A percentile compares a stretch with the other conserved stretches of the same genome.
Conservation (phyloP, 2,797 vertebrate genomes). For the Glossophaga mutica region DNA sequence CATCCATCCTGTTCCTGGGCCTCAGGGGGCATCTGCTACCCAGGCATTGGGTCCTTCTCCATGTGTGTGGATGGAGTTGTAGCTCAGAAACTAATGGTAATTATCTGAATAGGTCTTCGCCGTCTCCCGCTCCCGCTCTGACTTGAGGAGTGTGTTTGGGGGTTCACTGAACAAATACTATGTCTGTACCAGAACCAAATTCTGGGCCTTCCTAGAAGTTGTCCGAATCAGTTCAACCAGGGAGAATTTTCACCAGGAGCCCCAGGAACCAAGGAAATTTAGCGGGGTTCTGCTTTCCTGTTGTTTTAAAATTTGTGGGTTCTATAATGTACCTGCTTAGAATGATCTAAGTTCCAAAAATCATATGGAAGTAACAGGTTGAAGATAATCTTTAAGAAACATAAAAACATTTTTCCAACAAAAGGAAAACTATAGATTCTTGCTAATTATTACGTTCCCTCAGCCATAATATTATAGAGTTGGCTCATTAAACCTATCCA, state of each 20-base stretch:
- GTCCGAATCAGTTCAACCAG: neutral
- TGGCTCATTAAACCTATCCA: neutral
- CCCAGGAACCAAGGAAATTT: neutral
- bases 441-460: neutral
- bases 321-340: neutral
- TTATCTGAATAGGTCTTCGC: neutral
- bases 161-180: neutral
- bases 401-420: neutral
- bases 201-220: neutral
- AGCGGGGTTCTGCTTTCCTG: neutral
- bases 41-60: neutral
- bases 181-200: neutral
- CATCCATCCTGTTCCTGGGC: neutral
- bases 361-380: neutral
- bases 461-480: neutral
- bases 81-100: neutral
- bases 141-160: neutral
- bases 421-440: conserved; percentile 1
- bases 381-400: conserved; percentile 12
- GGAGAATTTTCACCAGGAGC: neutral
- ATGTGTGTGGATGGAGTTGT: neutral
- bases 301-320: neutral
- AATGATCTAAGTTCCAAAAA: conserved; percentile 10
- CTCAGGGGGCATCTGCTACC: neutral
- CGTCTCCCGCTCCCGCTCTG: neutral